Conservation (phyloP, 2,797 vertebrate species). For the Eurystomus glaucurus region DNA sequence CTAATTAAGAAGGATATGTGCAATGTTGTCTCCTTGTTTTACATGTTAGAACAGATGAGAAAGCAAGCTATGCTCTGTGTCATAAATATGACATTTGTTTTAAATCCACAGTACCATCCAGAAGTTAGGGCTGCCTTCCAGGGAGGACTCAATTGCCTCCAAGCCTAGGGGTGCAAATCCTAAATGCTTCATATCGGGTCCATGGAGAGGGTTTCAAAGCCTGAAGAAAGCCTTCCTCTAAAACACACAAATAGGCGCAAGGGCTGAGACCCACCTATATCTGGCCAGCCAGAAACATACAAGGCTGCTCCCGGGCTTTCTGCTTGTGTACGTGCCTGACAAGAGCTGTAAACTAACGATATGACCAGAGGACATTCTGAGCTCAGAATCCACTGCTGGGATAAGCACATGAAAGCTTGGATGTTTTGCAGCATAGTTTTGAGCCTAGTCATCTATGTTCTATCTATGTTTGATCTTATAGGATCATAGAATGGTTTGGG, state of each 20-base stretch:
- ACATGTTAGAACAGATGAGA: neutral
- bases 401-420: neutral
- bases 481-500: no score
- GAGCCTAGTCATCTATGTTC: neutral
- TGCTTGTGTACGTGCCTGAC: rapidly evolving
- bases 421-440: neutral
- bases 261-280: rapidly evolving
- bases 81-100: rapidly evolving
- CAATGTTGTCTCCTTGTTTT: neutral
- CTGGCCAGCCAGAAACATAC: neutral
- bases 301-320: neutral
- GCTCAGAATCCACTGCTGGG: neutral
- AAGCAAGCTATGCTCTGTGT: neutral
- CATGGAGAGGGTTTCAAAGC: neutral
- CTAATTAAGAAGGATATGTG: neutral
- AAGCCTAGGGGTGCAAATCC: neutral
- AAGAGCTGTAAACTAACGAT: neutral
- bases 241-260: rapidly evolving
- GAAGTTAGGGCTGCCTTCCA: neutral
- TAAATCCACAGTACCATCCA: neutral
- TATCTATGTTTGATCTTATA: neutral
- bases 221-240: neutral
- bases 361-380: neutral
- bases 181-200: neutral
- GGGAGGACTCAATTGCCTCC: neutral